Evolutionary conservation across 64 coral and sea anemone species (phyloP).

Genomic region (Catalaphyllia jardinei): DNA sequence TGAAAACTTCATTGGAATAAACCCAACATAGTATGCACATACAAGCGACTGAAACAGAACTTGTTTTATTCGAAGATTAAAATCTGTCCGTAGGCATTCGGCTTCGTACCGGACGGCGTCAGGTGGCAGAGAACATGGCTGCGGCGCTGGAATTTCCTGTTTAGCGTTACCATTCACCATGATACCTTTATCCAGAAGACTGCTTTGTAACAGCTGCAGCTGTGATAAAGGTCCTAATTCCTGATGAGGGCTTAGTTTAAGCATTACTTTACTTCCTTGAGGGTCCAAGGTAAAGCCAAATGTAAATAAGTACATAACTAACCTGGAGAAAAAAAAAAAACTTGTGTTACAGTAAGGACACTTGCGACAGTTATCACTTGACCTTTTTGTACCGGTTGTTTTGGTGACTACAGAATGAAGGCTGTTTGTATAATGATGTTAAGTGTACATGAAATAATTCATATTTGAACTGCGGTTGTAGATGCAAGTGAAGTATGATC

Average conservation of each 20-base stretch:
- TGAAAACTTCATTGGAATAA: conserved; percentile 99
- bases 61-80: conserved; percentile 96
- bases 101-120: conserved; percentile 94
- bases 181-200: conserved; percentile 40
- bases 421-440: too few species aligned
- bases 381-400: too few species aligned
- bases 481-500: too few species aligned
- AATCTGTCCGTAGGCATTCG: conserved; percentile 92
- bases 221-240: conserved; percentile 64
- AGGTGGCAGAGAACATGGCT: conserved; percentile 83
- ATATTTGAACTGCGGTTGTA: too few species aligned
- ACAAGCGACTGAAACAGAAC: conserved; percentile 93
- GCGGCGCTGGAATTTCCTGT: conserved; percentile 24
- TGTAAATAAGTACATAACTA: conserved; percentile 83
- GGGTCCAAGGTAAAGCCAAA: conserved; percentile 94
- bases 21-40: conserved; percentile 94
- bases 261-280: conserved; percentile 89
- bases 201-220: conserved; percentile 60
- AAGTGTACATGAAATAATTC: too few species aligned
- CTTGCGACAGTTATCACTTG: neutral
- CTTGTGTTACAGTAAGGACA: neutral
- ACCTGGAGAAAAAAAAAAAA: conserved; percentile 39
- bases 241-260: conserved; percentile 79
- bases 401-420: too few species aligned
- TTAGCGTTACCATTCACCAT: conserved; percentile 69